phyloP scores from a whole-genome alignment of 2,888 invertebrate genomes.

The Ashinkailepas kermadecensis region DNA sequence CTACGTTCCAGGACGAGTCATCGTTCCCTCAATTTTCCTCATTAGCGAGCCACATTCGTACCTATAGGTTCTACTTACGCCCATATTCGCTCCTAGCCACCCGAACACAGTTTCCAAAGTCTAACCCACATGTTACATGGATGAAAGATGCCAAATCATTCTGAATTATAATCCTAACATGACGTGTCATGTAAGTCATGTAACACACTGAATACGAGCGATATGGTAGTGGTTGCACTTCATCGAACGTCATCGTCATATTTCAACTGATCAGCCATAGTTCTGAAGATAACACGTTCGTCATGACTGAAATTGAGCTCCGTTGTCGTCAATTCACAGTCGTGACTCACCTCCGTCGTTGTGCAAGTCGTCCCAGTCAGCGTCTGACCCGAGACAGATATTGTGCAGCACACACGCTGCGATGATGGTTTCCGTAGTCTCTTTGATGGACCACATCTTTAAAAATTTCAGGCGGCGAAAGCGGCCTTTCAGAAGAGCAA shows the following conservation, averaged over 20 bases:
- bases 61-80: neutral
- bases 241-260: too few relatives aligned
- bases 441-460: neutral
- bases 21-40: neutral
- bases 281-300: too few relatives aligned
- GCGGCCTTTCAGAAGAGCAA: neutral
- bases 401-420: neutral
- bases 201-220: too few relatives aligned
- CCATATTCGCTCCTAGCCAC: too few relatives aligned
- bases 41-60: neutral
- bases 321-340: too few relatives aligned
- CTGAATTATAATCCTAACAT: too few relatives aligned
- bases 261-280: too few relatives aligned
- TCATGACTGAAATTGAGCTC: too few relatives aligned
- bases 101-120: neutral
- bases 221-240: too few relatives aligned
- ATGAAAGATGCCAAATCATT: too few relatives aligned
- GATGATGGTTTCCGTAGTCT: neutral
- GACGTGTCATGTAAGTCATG: too few relatives aligned
- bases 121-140: too few relatives aligned
- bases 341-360: neutral
- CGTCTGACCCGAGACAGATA: neutral
- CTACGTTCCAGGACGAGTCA: neutral
- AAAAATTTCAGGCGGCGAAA: neutral
- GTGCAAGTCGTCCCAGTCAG: neutral